Conservation (phyloP, 64 coral and sea anemone genomes). For the Stichodactyla helianthus region DNA sequence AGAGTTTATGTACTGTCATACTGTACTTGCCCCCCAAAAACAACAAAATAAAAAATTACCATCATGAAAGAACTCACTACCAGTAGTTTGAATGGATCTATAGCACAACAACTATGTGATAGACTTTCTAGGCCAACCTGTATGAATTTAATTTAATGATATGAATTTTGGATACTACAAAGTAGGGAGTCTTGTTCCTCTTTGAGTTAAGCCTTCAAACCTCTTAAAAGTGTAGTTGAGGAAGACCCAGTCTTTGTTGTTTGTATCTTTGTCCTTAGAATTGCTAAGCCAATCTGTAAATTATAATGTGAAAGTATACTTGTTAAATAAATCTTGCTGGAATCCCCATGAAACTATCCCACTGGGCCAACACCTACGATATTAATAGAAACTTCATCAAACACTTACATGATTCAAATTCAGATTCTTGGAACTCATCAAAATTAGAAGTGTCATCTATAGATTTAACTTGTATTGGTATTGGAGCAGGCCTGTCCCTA, state of each 20-base stretch:
- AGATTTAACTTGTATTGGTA: constrained; percentile 88
- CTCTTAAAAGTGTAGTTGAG: constrained; percentile 98
- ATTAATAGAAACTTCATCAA: neutral
- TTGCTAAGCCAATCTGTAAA: constrained; percentile 75
- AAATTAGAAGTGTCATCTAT: constrained; percentile 99
- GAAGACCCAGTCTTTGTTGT: constrained; percentile 95
- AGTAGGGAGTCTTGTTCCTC: constrained; percentile 51
- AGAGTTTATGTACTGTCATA: too few relatives aligned
- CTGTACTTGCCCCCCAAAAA: too few relatives aligned
- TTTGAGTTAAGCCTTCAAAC: constrained; percentile 94
- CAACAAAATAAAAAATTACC: too few relatives aligned
- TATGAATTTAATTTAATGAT: constrained; percentile 25
- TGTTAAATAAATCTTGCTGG: neutral
- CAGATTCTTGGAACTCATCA: constrained; percentile 94
- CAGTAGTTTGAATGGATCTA: neutral
- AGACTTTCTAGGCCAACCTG: neutral
- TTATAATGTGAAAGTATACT: neutral
- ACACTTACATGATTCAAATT: constrained; percentile 84
- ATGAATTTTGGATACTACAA: constrained; percentile 20
- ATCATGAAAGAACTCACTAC: too few relatives aligned
- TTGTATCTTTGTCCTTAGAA: constrained; percentile 48
- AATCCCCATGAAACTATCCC: too few relatives aligned
- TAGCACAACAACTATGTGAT: constrained; percentile 4
- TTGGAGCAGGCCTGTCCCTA: constrained; percentile 91
- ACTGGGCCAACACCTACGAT: too few relatives aligned